These are phyloP conservation scores for Amazona guildingii DNA, from an alignment of 2,113 vertebrate species.

Conservation along the genomic window DNA sequence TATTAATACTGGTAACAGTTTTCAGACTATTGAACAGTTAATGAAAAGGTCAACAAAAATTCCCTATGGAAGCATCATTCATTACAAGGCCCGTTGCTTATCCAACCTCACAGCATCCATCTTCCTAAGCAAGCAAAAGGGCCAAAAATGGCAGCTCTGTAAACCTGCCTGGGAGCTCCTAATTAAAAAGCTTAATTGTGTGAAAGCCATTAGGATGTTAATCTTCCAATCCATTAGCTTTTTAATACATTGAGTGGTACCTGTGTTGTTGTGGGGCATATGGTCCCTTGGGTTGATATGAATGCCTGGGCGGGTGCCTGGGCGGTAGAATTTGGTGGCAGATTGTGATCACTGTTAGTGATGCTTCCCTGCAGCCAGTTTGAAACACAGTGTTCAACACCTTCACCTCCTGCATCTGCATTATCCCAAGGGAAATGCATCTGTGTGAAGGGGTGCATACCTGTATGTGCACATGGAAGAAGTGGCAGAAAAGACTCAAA, in stretches of 20 bases:
- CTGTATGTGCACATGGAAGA: neutral
- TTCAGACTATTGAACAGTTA: constrained; percentile 51
- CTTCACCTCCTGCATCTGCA: neutral
- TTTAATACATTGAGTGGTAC: neutral
- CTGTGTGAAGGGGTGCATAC: neutral
- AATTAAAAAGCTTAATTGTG: constrained; percentile 47
- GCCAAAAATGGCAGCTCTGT: neutral
- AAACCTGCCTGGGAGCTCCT: constrained; percentile 16
- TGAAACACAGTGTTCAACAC: neutral
- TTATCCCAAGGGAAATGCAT: neutral
- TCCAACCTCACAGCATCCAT: neutral
- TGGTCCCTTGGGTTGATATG: rapidly evolving
- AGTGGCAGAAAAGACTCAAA: neutral
- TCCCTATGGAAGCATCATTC: neutral
- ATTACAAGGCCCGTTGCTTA: constrained; percentile 29
- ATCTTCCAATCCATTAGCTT: neutral
- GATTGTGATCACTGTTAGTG: neutral
- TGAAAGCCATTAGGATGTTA: neutral
- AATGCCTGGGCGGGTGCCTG: rapidly evolving
- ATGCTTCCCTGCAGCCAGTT: neutral
- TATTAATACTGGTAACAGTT: constrained; percentile 20
- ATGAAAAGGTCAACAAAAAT: constrained; percentile 41
- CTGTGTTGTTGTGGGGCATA: rapidly evolving
- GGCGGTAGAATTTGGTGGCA: neutral
- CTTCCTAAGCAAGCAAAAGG: constrained; percentile 41